These are phyloP conservation scores for Nemopilema nomurai DNA, from an alignment of 30 jellyfish, hydroid and myxozoan species.

Conservation along the genomic window DNA sequence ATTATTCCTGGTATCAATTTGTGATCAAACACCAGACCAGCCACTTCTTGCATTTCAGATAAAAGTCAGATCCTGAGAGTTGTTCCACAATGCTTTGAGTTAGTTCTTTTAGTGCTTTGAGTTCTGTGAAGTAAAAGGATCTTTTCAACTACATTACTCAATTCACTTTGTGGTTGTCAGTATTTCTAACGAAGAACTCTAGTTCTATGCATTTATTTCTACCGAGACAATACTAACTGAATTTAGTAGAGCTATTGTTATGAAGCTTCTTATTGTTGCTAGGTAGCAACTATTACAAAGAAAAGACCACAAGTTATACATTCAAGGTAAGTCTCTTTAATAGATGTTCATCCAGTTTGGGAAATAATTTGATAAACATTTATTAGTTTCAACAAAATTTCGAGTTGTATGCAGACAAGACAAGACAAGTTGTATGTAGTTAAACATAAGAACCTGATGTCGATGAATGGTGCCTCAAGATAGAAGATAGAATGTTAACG, in stretches of 20 bases:
- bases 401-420: neutral
- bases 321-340: neutral
- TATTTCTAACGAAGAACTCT: neutral
- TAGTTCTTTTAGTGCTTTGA: too few relatives aligned
- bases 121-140: too few relatives aligned
- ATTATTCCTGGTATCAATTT: too few relatives aligned
- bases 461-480: too few relatives aligned
- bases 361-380: too few relatives aligned
- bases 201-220: neutral
- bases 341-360: neutral
- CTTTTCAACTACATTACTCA: neutral
- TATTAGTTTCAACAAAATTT: neutral
- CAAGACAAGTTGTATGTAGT: neutral
- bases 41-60: too few relatives aligned
- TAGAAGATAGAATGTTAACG: too few relatives aligned
- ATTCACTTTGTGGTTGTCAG: neutral
- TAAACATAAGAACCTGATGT: too few relatives aligned
- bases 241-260: neutral
- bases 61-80: too few relatives aligned
- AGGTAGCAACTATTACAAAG: conserved; percentile 49
- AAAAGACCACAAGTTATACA: neutral
- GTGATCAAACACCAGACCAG: too few relatives aligned
- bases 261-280: conserved; percentile 1
- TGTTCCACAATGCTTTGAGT: too few relatives aligned
- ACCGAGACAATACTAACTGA: neutral